phyloP scores from a whole-genome alignment of 1,140 invertebrate species.

The Bombus picipes region DNA sequence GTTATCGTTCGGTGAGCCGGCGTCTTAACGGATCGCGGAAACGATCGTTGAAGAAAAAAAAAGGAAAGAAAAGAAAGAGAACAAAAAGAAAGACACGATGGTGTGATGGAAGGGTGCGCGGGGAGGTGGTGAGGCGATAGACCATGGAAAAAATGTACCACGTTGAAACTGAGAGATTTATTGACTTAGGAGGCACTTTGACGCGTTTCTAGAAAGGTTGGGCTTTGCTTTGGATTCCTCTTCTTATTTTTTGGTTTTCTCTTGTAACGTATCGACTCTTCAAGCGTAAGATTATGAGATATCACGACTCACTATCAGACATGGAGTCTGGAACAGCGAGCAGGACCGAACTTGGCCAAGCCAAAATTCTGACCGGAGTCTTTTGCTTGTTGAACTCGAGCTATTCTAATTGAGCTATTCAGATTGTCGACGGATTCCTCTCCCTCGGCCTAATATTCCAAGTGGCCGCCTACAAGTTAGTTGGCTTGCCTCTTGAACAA shows the following conservation, averaged over 20 bases:
- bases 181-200: neutral
- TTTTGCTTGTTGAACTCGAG: neutral
- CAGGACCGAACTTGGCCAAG: no score
- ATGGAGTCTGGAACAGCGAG: neutral
- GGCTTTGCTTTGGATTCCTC: neutral
- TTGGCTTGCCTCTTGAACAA: neutral
- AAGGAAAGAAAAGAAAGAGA: no score
- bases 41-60: neutral
- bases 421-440: slow-evolving; percentile 2
- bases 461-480: neutral
- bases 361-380: neutral
- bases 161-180: slow-evolving; percentile 19
- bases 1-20: slow-evolving; percentile 50
- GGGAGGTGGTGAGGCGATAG: neutral
- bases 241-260: neutral
- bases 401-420: slow-evolving; percentile 38
- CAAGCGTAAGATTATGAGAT: no score
- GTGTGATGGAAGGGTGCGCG: no score
- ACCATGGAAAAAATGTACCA: neutral
- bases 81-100: neutral
- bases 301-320: no score
- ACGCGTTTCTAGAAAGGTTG: neutral
- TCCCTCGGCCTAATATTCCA: slow-evolving; percentile 10
- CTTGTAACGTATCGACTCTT: no score
- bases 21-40: slow-evolving; percentile 29